Evolutionary conservation across 2,797 vertebrate species (phyloP), one percentile per base, ranked within the genome.

Genomic region (Gymnoscopelus braueri): DNA sequence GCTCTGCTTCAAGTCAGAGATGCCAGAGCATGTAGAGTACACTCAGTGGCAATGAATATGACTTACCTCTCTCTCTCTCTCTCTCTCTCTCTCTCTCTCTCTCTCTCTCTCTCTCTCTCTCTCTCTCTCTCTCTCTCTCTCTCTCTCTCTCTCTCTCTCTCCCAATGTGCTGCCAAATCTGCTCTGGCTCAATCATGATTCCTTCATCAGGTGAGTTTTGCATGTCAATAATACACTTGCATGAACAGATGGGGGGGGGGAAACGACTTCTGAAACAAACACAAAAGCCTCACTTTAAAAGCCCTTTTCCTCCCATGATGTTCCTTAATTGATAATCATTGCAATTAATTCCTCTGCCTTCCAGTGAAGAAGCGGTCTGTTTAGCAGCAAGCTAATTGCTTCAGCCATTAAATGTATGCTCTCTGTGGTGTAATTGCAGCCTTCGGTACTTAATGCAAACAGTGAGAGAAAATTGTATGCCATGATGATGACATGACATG

Each of bases 241-340:
- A 55, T n/a, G 55, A 62, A 50, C 82, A 84, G 80, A 87, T 84
- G 78, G 69, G 67, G 62, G 69, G 66, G 79, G 73, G 61, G 73
- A 65, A 83, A 52, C 56, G 73, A 72, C 49, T 32, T 73, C 61
- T 60, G 57, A 75, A 71, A 58, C 12, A 74, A 60, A 49, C n/a
- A 64, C 50, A 3, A 80, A 12, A 72, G 73, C 4, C 15, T 23
- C 56, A 64, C 63, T 60, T 60, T 19, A 10, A 13, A 9, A 9
- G 14, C 12, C 15, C 5, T 59, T 50, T 64, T 79, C 47, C 68
- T 50, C 5, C 72, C 72, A 56, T 69, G 72, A 84, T 75, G 65
- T 80, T 39, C 60, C 87, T 83, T 81, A 91, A 89, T 91, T 87
- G 84, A 74, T 90, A 89, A 91, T 91, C 70, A 85, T 75, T 87